Evolutionary conservation across 2,888 invertebrate species (phyloP).

Genomic region (Antitype chi): DNA sequence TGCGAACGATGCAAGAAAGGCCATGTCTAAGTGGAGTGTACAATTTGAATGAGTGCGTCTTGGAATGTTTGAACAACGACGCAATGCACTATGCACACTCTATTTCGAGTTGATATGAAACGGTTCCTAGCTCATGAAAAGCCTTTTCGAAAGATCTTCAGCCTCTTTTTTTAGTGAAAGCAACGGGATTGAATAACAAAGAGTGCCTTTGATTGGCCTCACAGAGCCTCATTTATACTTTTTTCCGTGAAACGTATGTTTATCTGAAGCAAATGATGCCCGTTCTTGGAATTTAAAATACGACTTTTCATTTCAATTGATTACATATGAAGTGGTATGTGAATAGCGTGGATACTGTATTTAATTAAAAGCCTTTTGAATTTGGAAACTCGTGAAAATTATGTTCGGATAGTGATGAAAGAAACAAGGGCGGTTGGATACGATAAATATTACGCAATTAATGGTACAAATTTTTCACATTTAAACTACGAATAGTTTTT

Average conservation of each 20-base stretch:
- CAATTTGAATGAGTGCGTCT: conserved; percentile 88
- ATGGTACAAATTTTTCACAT: not conserved
- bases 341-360: conserved; percentile 8
- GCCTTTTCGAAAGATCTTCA: conserved; percentile 76
- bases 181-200: conserved; percentile 81
- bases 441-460: not conserved
- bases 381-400: not conserved
- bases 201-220: conserved; percentile 79
- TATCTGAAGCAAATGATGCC: conserved; percentile 44
- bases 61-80: conserved; percentile 81
- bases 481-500: not conserved
- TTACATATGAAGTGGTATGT: conserved; percentile 22
- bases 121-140: conserved; percentile 78
- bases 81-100: conserved; percentile 81
- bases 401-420: not conserved
- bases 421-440: not conserved
- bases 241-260: conserved; percentile 52
- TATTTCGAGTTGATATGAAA: conserved; percentile 85
- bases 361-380: conserved; percentile 16
- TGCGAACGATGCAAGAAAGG: conserved; percentile 76
- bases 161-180: conserved; percentile 78
- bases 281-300: conserved; percentile 29
- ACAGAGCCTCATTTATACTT: conserved; percentile 65
- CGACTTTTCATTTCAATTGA: conserved; percentile 35
- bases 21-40: conserved; percentile 79